phyloP scores from a whole-genome alignment of 2,113 vertebrate genomes.

The Zonotrichia leucophrys region DNA sequence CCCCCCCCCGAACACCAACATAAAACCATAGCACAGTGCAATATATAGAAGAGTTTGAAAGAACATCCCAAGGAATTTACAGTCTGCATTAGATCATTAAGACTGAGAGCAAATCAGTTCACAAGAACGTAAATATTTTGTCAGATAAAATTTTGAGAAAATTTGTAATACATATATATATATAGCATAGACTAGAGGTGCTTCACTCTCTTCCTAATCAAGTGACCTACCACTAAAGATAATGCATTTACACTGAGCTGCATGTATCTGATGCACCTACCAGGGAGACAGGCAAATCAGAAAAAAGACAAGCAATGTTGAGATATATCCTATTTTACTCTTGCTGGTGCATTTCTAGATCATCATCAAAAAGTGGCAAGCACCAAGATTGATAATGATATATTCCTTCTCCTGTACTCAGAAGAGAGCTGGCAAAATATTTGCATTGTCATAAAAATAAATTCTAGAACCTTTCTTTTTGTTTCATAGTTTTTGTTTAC shows the following conservation, averaged over 20 bases:
- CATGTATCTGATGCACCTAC: neutral
- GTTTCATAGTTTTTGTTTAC: neutral
- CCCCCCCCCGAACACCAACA: neutral
- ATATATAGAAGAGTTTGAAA: neutral
- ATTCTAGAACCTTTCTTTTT: neutral
- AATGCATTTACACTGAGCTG: neutral
- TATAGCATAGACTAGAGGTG: neutral
- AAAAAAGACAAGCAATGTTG: neutral
- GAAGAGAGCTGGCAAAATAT: neutral
- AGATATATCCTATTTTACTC: neutral
- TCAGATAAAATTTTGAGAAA: neutral
- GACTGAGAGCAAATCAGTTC: neutral
- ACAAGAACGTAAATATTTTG: neutral
- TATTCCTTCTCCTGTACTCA: neutral
- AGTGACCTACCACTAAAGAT: neutral
- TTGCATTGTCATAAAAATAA: neutral
- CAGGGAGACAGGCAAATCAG: neutral
- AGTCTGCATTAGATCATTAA: neutral
- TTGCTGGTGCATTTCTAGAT: neutral
- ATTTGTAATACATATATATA: neutral
- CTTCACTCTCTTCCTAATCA: neutral
- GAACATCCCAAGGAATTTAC: neutral
- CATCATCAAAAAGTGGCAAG: neutral
- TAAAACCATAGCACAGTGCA: neutral
- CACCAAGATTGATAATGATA: neutral